phyloP scores from a whole-genome alignment of 2,113 vertebrate genomes.

The Scartelaos histophorus region DNA sequence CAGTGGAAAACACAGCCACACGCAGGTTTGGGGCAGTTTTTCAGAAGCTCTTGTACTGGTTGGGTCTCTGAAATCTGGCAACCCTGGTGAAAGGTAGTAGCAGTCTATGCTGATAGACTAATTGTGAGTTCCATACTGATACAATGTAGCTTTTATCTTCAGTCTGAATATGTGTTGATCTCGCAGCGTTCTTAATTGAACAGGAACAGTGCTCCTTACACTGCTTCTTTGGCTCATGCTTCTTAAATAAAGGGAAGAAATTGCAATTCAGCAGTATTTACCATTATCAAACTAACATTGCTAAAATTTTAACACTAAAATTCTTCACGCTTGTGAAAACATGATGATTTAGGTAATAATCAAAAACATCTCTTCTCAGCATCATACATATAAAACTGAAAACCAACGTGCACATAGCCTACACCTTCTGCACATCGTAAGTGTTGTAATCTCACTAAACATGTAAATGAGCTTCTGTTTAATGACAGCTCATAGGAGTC shows the following conservation, averaged over 20 bases:
- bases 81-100: too few relatives aligned
- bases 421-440: background rate
- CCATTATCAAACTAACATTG: background rate
- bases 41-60: too few relatives aligned
- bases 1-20: too few relatives aligned
- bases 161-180: background rate
- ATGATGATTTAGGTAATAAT: background rate
- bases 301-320: background rate
- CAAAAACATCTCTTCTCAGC: background rate
- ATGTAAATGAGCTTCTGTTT: slow-evolving; percentile 15
- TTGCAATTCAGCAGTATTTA: too few relatives aligned
- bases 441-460: background rate
- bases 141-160: background rate
- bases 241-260: background rate
- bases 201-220: background rate
- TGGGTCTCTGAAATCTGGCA: too few relatives aligned
- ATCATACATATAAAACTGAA: background rate
- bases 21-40: too few relatives aligned
- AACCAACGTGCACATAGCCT: background rate
- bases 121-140: background rate
- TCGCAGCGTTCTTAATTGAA: background rate
- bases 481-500: slow-evolving; percentile 20
- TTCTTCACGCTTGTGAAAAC: background rate
- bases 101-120: background rate
- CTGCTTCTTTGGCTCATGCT: too few relatives aligned